A percentile compares a stretch with the other conserved stretches of the same genome.
These are phyloP conservation scores for Callorhinus ursinus DNA, from an alignment of 2,113 vertebrate genomes.

Conservation along the genomic window DNA sequence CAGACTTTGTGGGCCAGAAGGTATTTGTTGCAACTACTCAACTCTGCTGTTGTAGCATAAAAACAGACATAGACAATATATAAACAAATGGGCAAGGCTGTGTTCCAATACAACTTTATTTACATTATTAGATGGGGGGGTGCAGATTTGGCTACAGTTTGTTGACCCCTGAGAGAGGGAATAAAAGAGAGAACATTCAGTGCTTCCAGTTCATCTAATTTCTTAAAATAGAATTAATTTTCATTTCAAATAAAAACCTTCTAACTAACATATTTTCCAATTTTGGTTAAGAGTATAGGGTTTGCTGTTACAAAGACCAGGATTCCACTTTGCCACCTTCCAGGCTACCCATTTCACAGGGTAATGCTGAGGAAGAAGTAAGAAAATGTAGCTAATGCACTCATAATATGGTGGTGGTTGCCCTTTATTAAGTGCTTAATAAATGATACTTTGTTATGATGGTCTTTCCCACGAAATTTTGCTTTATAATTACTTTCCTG, in stretches of 20 bases:
- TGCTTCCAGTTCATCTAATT: not conserved
- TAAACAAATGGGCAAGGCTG: not conserved
- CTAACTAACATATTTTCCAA: not conserved
- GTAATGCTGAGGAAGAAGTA: not conserved
- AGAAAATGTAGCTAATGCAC: not conserved
- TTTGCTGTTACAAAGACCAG: not conserved
- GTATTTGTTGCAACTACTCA: not conserved
- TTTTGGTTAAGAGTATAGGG: not conserved
- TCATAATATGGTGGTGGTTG: not conserved
- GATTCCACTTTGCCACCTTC: not conserved
- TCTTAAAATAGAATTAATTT: not conserved
- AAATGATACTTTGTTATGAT: not conserved
- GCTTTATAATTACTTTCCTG: not conserved
- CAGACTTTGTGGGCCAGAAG: not conserved
- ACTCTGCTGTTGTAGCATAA: not conserved
- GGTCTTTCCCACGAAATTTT: not conserved
- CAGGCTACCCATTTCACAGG: not conserved
- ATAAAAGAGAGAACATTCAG: not conserved
- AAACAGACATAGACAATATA: not conserved
- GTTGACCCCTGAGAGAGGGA: not conserved
- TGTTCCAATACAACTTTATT: conserved; percentile 27
- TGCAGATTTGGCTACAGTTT: not conserved
- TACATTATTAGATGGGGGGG: not conserved
- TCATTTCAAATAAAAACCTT: not conserved
- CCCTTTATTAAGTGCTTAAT: not conserved